Percentiles rank a stretch among this genome's conserved stretches.
Evolutionary conservation across 2,113 vertebrate genomes (phyloP).

Genomic region (Pan troglodytes): NHGRI_mPanTro3-v2.1_pri NC_072398.2:185742501-185743000

Average conservation of each 20-base stretch:
- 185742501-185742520: neutral
- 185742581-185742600: too few species aligned
- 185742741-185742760: too few species aligned
- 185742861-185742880: neutral
- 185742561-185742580: neutral
- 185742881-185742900: neutral
- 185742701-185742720: too few species aligned
- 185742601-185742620: neutral
- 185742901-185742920: neutral
- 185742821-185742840: neutral
- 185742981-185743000: neutral
- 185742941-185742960: slow-evolving; percentile 18
- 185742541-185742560: neutral
- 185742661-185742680: neutral
- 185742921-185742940: neutral
- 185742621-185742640: neutral
- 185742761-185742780: too few species aligned
- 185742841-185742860: neutral
- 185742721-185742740: too few species aligned
- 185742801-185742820: neutral
- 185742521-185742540: neutral
- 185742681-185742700: too few species aligned
- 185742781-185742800: too few species aligned
- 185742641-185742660: neutral
- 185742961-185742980: neutral